These are phyloP conservation scores for Menidia menidia DNA, from an alignment of 2,797 vertebrate genomes.

Conservation along the genomic window DNA sequence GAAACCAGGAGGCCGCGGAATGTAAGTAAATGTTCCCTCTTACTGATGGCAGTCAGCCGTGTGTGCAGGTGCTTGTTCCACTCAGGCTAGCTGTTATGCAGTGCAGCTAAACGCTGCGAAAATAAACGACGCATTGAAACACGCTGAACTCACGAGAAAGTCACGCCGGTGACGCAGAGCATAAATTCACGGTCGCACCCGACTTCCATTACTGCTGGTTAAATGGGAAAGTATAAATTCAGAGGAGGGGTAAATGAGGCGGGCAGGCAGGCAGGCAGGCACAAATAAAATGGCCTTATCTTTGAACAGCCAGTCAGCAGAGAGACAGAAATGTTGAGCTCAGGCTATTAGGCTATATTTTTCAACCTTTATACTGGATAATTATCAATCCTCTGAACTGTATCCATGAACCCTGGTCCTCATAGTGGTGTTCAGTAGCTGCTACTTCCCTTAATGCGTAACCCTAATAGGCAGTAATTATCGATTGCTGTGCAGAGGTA, in stretches of 20 bases:
- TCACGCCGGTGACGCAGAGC: neutral
- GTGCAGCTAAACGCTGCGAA: neutral
- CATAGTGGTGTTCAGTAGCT: too few relatives aligned
- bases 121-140: neutral
- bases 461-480: too few relatives aligned
- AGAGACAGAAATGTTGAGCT: slow-evolving; percentile 4
- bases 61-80: neutral
- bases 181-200: neutral
- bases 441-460: too few relatives aligned
- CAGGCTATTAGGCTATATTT: neutral
- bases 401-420: too few relatives aligned
- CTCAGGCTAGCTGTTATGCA: neutral
- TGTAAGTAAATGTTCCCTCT: neutral
- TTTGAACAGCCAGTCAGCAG: neutral
- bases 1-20: neutral
- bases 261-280: neutral
- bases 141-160: neutral
- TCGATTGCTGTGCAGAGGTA: too few relatives aligned
- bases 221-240: slow-evolving; percentile 8
- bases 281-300: slow-evolving; percentile 3
- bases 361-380: neutral
- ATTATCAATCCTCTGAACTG: too few relatives aligned
- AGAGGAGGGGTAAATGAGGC: neutral
- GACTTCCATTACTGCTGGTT: neutral
- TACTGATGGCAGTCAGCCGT: neutral